A percentile compares a stretch with the other conserved stretches of the same genome.
phyloP scores from a whole-genome alignment of 2,888 invertebrate species.

The Hirudinaria manillensis region DNA sequence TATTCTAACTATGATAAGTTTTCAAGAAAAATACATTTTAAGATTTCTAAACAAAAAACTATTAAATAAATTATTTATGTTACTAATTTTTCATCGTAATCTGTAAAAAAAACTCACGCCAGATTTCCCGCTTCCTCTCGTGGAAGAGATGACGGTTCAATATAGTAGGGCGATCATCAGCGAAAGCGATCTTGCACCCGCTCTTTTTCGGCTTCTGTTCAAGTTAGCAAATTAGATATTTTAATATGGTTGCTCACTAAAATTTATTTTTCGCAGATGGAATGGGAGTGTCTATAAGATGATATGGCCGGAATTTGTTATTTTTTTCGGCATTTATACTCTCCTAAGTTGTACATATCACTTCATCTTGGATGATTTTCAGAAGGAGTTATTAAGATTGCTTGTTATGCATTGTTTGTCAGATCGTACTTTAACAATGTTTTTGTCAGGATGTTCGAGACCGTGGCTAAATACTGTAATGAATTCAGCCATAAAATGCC shows the following conservation, averaged over 20 bases:
- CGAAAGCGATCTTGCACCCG: too few species aligned
- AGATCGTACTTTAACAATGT: neutral
- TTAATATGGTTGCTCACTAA: neutral
- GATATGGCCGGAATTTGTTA: slow-evolving; percentile 78
- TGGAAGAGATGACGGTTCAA: too few species aligned
- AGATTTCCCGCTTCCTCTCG: too few species aligned
- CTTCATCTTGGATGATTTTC: slow-evolving; percentile 63
- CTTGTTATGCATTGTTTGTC: neutral
- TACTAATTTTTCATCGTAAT: too few species aligned
- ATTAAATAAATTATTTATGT: too few species aligned
- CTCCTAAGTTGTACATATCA: slow-evolving; percentile 72
- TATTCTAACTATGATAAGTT: too few species aligned
- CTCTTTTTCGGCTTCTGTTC: too few species aligned
- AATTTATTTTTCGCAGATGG: slow-evolving; percentile 66
- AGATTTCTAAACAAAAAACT: too few species aligned
- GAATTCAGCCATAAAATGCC: slow-evolving; percentile 81
- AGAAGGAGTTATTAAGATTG: slow-evolving; percentile 64
- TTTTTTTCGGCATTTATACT: slow-evolving; percentile 74
- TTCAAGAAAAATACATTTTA: too few species aligned
- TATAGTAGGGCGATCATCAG: too few species aligned
- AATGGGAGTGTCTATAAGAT: slow-evolving; percentile 88
- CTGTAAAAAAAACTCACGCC: too few species aligned
- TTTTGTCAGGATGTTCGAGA: slow-evolving; percentile 63
- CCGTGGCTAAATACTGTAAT: slow-evolving; percentile 75
- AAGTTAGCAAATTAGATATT: neutral